Evolutionary conservation across 2,888 invertebrate genomes (phyloP).

Genomic region (Platycheirus albimanus): DNA sequence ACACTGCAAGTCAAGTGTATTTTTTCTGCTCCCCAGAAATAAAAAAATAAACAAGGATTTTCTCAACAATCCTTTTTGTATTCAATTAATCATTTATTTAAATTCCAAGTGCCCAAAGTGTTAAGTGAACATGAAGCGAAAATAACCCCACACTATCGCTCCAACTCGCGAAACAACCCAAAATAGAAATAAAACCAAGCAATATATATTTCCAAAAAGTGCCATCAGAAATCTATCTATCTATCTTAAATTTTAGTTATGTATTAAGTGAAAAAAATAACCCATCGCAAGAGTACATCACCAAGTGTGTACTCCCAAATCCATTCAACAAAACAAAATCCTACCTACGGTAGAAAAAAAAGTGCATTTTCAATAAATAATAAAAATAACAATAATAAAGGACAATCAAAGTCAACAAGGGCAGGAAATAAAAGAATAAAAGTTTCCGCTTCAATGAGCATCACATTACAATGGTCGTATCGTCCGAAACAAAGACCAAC

Average conservation of each 20-base stretch:
- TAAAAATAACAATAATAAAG: not conserved
- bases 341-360: too few relatives aligned
- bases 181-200: slow-evolving; percentile 35
- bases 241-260: slow-evolving; percentile 40
- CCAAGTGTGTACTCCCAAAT: too few relatives aligned
- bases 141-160: slow-evolving; percentile 11
- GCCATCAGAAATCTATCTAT: slow-evolving; percentile 48
- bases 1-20: slow-evolving; percentile 18
- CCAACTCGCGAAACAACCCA: slow-evolving; percentile 29
- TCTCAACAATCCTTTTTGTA: not conserved
- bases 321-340: too few relatives aligned
- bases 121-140: slow-evolving; percentile 39
- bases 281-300: slow-evolving; percentile 21
- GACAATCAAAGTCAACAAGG: slow-evolving; percentile 1
- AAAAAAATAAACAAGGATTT: slow-evolving; percentile 28
- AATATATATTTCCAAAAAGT: slow-evolving; percentile 61
- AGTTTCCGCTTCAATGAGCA: slow-evolving; percentile 64
- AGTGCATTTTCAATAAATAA: slow-evolving; percentile 15
- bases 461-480: slow-evolving; percentile 61
- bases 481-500: slow-evolving; percentile 54
- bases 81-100: not conserved
- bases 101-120: slow-evolving; percentile 23
- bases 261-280: slow-evolving; percentile 40
- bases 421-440: slow-evolving; percentile 13
- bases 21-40: slow-evolving; percentile 10